phyloP scores from a whole-genome alignment of 2,888 invertebrate species.

The Leptura quadrifasciata region DNA sequence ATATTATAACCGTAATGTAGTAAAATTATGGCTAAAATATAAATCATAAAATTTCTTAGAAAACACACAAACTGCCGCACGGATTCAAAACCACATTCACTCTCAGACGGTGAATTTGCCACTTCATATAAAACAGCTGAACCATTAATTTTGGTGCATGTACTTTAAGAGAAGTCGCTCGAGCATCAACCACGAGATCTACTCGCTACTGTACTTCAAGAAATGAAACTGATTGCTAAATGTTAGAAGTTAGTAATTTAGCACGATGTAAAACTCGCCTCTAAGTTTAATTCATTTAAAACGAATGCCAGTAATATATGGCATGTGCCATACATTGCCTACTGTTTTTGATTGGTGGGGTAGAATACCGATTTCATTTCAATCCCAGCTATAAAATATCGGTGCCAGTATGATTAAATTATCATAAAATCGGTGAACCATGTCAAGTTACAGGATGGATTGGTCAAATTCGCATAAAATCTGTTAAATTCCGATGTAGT shows the following conservation, averaged over 20 bases:
- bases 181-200: conserved; percentile 19
- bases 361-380: conserved; percentile 21
- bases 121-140: conserved; percentile 17
- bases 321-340: conserved; percentile 5
- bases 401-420: conserved; percentile 16
- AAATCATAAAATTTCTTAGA: conserved; percentile 24
- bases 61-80: conserved; percentile 15
- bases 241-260: neutral
- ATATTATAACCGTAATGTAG: neutral
- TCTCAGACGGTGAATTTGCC: conserved; percentile 18
- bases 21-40: conserved; percentile 21
- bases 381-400: conserved; percentile 8
- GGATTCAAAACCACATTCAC: conserved; percentile 18
- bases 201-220: conserved; percentile 7
- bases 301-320: neutral
- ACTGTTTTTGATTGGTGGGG: conserved; percentile 17
- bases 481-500: neutral
- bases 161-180: conserved; percentile 18
- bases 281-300: conserved; percentile 1
- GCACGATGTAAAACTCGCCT: neutral
- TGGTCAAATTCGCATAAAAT: conserved; percentile 17
- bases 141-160: conserved; percentile 30
- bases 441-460: conserved; percentile 6
- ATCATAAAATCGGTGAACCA: conserved; percentile 21
- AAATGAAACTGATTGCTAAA: conserved; percentile 1